Percentiles rank a stretch among this genome's conserved stretches.
These are phyloP conservation scores for Mimumesa dahlbomi DNA, from an alignment of 2,888 invertebrate genomes.

Conservation along the genomic window DNA sequence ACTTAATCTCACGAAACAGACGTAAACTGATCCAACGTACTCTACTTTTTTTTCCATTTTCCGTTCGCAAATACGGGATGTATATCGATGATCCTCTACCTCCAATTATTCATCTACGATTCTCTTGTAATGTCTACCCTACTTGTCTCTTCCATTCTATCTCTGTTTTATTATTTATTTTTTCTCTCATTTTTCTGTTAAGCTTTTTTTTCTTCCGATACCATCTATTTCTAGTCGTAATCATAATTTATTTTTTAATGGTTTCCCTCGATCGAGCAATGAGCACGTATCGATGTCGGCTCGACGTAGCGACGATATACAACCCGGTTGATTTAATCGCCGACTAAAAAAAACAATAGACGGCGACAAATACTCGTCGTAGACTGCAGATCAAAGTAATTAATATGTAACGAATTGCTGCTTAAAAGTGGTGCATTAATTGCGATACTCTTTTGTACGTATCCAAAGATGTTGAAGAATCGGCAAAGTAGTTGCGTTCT, in stretches of 20 bases:
- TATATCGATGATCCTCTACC: constrained; percentile 74
- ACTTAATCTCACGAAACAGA: neutral
- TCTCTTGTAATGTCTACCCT: constrained; percentile 30
- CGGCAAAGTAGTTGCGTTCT: too few species aligned
- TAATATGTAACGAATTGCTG: constrained; percentile 70
- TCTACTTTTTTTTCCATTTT: constrained; percentile 30
- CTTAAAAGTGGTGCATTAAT: constrained; percentile 71
- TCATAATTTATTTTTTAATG: constrained; percentile 61
- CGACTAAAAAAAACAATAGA: constrained; percentile 42
- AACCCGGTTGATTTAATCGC: constrained; percentile 66
- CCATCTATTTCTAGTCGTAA: neutral
- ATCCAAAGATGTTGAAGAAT: too few species aligned
- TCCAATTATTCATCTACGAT: constrained; percentile 49
- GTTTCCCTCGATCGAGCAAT: constrained; percentile 63
- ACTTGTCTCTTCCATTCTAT: constrained; percentile 12
- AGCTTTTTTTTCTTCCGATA: too few species aligned
- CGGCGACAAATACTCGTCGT: constrained; percentile 47
- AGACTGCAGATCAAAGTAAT: constrained; percentile 63
- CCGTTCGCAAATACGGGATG: constrained; percentile 72
- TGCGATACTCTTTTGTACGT: too few species aligned
- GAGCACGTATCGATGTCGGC: constrained; percentile 72
- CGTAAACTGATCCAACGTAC: constrained; percentile 27
- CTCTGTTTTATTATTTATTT: constrained; percentile 57
- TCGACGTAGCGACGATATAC: constrained; percentile 75
- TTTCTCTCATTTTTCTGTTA: constrained; percentile 35